Conservation (phyloP, 2,113 vertebrate genomes). For the Odobenus rosmarus region DNA sequence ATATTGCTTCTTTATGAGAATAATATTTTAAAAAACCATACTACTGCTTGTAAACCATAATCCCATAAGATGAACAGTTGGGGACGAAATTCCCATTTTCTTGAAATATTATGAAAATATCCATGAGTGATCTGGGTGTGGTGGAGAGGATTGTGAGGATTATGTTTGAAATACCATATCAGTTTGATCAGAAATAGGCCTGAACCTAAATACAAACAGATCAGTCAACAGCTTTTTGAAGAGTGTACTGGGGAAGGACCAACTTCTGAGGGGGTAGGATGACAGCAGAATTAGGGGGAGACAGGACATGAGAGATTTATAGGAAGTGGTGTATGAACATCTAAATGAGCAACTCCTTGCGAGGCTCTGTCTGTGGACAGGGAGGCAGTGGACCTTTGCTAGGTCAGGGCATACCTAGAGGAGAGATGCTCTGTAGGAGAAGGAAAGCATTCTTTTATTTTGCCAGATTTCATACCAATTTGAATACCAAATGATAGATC, state of each 20-base stretch:
- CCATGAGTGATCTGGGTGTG: too few species aligned
- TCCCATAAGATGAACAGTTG: background rate
- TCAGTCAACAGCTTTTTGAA: background rate
- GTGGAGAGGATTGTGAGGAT: background rate
- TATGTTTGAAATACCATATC: background rate
- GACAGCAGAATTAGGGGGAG: background rate
- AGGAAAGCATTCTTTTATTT: background rate
- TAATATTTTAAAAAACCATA: background rate
- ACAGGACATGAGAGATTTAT: too few species aligned
- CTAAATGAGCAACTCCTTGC: background rate
- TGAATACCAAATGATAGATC: background rate
- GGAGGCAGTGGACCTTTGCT: accelerated
- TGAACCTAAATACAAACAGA: background rate
- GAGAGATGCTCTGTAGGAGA: background rate
- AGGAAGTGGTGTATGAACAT: too few species aligned
- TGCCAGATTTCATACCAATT: background rate
- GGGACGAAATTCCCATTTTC: background rate
- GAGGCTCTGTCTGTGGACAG: background rate
- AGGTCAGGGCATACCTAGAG: too few species aligned
- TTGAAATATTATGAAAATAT: background rate
- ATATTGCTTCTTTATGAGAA: background rate
- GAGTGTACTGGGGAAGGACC: background rate
- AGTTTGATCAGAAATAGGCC: background rate
- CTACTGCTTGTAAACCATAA: background rate
- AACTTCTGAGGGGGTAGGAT: background rate